Conservation (phyloP, 2,113 vertebrate species). For the Aplodontia rufa region DNA sequence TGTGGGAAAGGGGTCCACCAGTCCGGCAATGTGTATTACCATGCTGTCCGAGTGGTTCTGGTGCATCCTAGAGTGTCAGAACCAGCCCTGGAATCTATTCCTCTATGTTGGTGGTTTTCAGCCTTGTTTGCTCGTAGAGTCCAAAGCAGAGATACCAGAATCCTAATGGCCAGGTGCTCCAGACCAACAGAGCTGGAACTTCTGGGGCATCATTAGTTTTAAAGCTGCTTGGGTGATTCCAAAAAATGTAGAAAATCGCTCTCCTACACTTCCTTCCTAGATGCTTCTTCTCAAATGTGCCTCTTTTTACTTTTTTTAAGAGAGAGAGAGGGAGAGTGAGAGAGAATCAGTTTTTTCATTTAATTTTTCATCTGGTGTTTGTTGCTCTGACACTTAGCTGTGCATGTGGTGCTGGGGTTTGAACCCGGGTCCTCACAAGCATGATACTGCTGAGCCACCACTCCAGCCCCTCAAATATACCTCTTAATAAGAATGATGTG, state of each 20-base stretch:
- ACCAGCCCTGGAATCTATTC: too few relatives aligned
- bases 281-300: background rate
- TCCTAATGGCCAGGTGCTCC: background rate
- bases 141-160: background rate
- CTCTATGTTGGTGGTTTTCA: background rate
- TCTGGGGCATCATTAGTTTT: background rate
- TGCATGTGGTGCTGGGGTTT: too few relatives aligned
- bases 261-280: background rate
- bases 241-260: background rate
- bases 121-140: background rate
- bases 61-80: background rate
- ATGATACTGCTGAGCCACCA: too few relatives aligned
- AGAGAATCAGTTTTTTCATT: too few relatives aligned
- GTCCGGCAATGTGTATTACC: background rate
- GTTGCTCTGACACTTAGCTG: too few relatives aligned
- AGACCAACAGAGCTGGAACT: background rate
- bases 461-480: background rate
- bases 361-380: too few relatives aligned
- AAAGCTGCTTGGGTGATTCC: background rate
- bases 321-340: too few relatives aligned
- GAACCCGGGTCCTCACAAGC: too few relatives aligned
- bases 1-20: too few relatives aligned
- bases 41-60: background rate
- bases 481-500: background rate
- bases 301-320: too few relatives aligned